Percentiles rank a stretch among this genome's conserved stretches.
Conservation (phyloP, 92 coral and sea anemone species). For the Siderastrea siderea region DNA sequence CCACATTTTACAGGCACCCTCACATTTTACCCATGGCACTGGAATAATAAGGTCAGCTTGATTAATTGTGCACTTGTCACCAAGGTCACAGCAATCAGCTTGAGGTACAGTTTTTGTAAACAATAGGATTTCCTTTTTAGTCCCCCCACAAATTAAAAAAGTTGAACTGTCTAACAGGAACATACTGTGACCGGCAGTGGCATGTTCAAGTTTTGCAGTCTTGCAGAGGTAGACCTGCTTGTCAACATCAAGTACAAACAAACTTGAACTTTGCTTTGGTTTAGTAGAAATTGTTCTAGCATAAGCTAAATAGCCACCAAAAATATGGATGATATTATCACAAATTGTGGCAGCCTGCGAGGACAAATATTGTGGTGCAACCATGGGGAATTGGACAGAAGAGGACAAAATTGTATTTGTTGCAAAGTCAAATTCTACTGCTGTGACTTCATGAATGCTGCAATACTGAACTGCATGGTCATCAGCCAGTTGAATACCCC, state of each 20-base stretch:
- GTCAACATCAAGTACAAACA: slow-evolving; percentile 46
- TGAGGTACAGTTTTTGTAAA: slow-evolving; percentile 30
- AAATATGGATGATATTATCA: slow-evolving; percentile 42
- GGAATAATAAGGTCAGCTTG: slow-evolving; percentile 42
- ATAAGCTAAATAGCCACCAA: slow-evolving; percentile 50
- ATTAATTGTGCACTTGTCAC: slow-evolving; percentile 26
- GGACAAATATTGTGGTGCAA: slow-evolving; percentile 8
- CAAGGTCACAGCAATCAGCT: slow-evolving; percentile 58
- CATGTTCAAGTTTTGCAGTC: too few relatives aligned
- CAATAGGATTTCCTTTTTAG: slow-evolving; percentile 38
- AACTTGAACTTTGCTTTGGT: slow-evolving; percentile 21
- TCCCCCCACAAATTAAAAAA: slow-evolving; percentile 46
- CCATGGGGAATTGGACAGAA: slow-evolving; percentile 11
- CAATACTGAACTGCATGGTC: slow-evolving; percentile 32
- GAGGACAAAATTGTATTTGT: slow-evolving; percentile 10
- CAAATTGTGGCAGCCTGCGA: slow-evolving; percentile 35
- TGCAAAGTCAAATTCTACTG: slow-evolving; percentile 13
- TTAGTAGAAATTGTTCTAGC: slow-evolving; percentile 3
- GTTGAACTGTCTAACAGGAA: slow-evolving; percentile 36
- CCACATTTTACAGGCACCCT: slow-evolving; percentile 44
- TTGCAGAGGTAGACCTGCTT: slow-evolving; percentile 25
- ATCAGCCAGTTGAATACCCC: slow-evolving; percentile 24
- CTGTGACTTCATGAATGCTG: slow-evolving; percentile 27
- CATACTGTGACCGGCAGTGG: slow-evolving; percentile 56
- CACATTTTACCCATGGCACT: slow-evolving; percentile 51